These are phyloP conservation scores for Tetragnatha montana DNA, from an alignment of 2,888 invertebrate genomes.

Conservation along the genomic window DNA sequence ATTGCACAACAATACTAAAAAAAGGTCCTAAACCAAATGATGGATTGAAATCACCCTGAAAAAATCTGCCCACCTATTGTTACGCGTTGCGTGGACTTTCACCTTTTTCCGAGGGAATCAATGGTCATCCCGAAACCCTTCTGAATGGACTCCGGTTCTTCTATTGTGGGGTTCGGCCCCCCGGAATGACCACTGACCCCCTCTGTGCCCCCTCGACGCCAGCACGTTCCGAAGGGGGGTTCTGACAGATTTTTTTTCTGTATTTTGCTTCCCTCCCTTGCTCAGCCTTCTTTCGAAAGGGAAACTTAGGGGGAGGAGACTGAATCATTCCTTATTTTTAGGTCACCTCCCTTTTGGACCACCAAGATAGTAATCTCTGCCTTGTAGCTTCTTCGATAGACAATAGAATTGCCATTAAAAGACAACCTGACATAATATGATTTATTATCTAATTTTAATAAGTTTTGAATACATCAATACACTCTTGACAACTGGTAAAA, in stretches of 20 bases:
- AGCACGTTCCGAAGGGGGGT: background rate
- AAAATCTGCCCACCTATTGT: slow-evolving; percentile 49
- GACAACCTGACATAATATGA: too few species aligned
- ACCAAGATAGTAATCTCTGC: background rate
- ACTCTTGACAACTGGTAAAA: too few species aligned
- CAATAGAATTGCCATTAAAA: too few species aligned
- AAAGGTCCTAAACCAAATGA: slow-evolving; percentile 54
- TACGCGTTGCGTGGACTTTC: slow-evolving; percentile 58
- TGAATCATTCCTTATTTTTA: background rate
- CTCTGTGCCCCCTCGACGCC: background rate
- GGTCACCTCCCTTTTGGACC: background rate
- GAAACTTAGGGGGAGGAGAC: background rate
- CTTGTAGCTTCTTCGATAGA: background rate
- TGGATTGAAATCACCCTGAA: background rate
- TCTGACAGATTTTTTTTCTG: background rate
- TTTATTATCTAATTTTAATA: too few species aligned
- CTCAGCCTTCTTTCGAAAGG: background rate
- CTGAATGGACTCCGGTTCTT: slow-evolving; percentile 13
- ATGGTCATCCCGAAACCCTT: slow-evolving; percentile 53
- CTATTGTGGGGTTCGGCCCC: slow-evolving; percentile 39
- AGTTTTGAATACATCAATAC: too few species aligned
- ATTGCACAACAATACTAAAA: slow-evolving; percentile 18
- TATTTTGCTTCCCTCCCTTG: background rate
- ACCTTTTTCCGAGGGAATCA: slow-evolving; percentile 62
- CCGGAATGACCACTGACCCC: slow-evolving; percentile 53